Evolutionary conservation across 2,888 invertebrate genomes (phyloP).

Genomic region (Sympetrum striolatum): DNA sequence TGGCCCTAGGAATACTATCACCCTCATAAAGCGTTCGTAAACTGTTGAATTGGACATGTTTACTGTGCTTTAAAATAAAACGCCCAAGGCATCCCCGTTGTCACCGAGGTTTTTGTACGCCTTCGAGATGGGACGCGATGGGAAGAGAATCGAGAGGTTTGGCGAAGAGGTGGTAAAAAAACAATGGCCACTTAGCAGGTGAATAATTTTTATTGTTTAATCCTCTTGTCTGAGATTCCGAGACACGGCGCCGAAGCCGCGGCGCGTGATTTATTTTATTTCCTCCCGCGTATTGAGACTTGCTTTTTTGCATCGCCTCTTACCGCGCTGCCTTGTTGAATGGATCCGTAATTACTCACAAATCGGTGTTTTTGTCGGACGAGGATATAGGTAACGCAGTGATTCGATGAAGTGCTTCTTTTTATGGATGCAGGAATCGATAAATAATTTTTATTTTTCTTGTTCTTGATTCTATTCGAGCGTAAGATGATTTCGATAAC

Average conservation of each 20-base stretch:
- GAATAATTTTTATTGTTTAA: not conserved
- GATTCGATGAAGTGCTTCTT: too few relatives aligned
- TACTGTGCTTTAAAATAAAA: conserved; percentile 18
- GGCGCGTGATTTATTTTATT: not conserved
- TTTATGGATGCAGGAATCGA: too few relatives aligned
- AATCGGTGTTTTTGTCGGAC: too few relatives aligned
- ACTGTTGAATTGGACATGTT: conserved; percentile 5
- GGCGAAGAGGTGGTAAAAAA: not conserved
- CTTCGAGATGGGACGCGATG: not conserved
- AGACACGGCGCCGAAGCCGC: not conserved
- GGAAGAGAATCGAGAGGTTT: not conserved
- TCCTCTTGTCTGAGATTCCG: not conserved
- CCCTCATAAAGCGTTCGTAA: conserved; percentile 4
- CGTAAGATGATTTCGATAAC: too few relatives aligned
- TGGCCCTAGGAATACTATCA: not conserved
- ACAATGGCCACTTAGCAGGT: not conserved
- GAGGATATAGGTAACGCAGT: too few relatives aligned
- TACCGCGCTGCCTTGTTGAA: too few relatives aligned
- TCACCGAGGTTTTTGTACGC: not conserved
- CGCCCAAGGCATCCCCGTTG: not conserved
- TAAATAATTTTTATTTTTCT: too few relatives aligned
- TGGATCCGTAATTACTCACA: too few relatives aligned
- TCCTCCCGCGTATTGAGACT: too few relatives aligned
- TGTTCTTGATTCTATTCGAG: too few relatives aligned
- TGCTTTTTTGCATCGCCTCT: too few relatives aligned